Base-by-base conservation (phyloP, 1,140 invertebrate species). In the Atta cephalotes region DNA sequence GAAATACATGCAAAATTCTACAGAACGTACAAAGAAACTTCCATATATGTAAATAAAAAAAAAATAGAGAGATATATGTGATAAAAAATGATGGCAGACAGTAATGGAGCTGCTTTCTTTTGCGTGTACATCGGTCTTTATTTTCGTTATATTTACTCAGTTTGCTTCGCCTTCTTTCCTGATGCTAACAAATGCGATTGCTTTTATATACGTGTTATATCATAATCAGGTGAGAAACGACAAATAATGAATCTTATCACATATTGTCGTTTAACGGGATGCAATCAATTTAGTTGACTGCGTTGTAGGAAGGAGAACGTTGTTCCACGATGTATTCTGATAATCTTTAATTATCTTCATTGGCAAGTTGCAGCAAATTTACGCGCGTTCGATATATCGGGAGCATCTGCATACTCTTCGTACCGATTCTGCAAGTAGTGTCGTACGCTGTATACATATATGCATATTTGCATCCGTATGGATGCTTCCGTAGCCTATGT, bases 301-400 rank as follows among this genome's bases (percentile, higher is more conserved):
- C 49, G n/a, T 21, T 14, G 39, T 35, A 25, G 18, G 56, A 16
- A 25, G 56, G 18, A 9, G 56, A 62, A 49, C 70, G 80, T 74
- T 74, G 68, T 82, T 31, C 18, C 56, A 51, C 25, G 68, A 74
- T 62, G 80, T 84, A 31, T 74, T 56, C 25, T 71, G 70, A 74
- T 74, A 84, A 84, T 84, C 80, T 84, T 84, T 84, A 84, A 84
- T 84, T 84, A 84, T 84, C 56, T 71, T 84, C 56, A 60, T 74
- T 62, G 68, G 80, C 80, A 84, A 84, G 70, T 84, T 84, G 35
- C 70, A 84, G 56, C 70, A 56, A 84, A 84, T 84, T 84, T 84
- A 84, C 70, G 70, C 80, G 80, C 58, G 68, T 74, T 74, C 80
- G 70, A 84, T 84, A 84, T 74, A 63, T 74, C 56, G 80, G 39